phyloP scores from a whole-genome alignment of 2,113 vertebrate species.

The Noturus placidus region DNA sequence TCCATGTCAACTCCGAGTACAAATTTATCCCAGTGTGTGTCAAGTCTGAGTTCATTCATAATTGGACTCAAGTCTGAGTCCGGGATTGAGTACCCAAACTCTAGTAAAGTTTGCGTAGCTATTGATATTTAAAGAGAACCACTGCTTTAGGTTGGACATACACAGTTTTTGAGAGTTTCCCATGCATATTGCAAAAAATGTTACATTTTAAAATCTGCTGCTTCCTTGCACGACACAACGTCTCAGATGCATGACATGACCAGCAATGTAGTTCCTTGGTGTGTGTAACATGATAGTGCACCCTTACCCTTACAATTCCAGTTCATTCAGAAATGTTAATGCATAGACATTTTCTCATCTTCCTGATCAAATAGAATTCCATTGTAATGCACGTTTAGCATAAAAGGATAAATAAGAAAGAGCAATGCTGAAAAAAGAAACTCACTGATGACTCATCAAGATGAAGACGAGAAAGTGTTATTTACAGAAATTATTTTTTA shows the following conservation, averaged over 20 bases:
- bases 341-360: not conserved
- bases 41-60: too few relatives aligned
- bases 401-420: not conserved
- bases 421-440: not conserved
- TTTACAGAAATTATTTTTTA: not conserved
- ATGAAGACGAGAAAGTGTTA: not conserved
- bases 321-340: not conserved
- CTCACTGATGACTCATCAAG: not conserved
- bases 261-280: not conserved
- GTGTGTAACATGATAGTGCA: not conserved
- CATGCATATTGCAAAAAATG: too few relatives aligned
- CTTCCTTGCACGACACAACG: not conserved
- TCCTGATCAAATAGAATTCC: not conserved
- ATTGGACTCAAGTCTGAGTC: too few relatives aligned
- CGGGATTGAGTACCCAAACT: too few relatives aligned
- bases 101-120: not conserved
- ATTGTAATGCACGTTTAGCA: not conserved
- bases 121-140: not conserved
- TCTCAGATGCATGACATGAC: not conserved
- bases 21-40: too few relatives aligned
- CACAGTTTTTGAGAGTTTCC: not conserved
- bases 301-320: not conserved
- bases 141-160: not conserved
- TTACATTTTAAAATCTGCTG: not conserved
- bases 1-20: too few relatives aligned